These are phyloP conservation scores for Myiotriccus ornatus DNA, from an alignment of 2,797 vertebrate species.

Conservation along the genomic window DNA sequence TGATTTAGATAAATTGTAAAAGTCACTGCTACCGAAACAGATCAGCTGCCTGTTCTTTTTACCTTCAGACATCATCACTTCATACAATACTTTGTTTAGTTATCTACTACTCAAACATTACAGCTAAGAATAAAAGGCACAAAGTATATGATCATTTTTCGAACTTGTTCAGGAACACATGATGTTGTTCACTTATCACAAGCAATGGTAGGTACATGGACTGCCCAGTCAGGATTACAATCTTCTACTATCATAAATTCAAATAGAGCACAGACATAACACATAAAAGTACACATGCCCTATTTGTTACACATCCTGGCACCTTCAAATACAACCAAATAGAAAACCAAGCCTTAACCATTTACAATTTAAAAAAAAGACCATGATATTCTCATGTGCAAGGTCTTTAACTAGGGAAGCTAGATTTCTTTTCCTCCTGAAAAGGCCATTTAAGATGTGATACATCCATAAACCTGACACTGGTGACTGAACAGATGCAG, in stretches of 20 bases:
- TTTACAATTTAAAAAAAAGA: not conserved
- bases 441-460: not conserved
- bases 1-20: not conserved
- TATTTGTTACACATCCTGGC: not conserved
- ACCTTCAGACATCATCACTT: not conserved
- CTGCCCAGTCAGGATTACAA: not conserved
- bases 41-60: not conserved
- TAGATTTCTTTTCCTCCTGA: not conserved
- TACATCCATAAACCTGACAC: not conserved
- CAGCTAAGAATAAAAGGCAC: not conserved
- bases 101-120: not conserved
- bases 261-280: not conserved
- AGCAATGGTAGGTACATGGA: not conserved
- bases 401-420: not conserved
- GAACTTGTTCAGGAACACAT: not conserved
- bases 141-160: not conserved
- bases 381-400: fast-evolving
- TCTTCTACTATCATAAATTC: not conserved
- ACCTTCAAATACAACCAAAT: not conserved
- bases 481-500: not conserved
- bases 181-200: not conserved
- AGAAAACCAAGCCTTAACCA: not conserved
- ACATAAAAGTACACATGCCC: not conserved
- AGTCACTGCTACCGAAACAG: not conserved
- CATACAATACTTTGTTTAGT: not conserved